A percentile compares a stretch with the other conserved stretches of the same genome.
phyloP scores from a whole-genome alignment of 2,888 invertebrate genomes.

The Drosophila lutescens region DNA sequence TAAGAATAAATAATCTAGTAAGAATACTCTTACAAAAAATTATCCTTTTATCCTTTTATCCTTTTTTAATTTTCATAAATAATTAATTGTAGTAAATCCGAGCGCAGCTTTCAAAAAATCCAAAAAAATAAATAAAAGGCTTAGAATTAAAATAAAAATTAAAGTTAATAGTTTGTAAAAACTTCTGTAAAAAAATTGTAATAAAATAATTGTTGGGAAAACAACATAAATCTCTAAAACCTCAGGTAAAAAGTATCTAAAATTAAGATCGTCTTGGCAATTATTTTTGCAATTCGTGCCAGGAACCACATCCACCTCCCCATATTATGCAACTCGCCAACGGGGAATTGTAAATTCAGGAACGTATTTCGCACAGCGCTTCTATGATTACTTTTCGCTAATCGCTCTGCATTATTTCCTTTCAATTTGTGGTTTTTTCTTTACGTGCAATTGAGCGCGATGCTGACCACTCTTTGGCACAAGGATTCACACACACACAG shows the following conservation, averaged over 20 bases:
- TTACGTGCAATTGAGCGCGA: conserved; percentile 66
- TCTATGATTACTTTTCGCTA: conserved; percentile 78
- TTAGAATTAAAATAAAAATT: too few relatives aligned
- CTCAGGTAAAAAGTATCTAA: neutral
- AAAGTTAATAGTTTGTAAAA: too few relatives aligned
- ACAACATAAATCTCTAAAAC: neutral
- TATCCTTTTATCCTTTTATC: too few relatives aligned
- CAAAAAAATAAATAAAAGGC: too few relatives aligned
- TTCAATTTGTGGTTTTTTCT: conserved; percentile 75
- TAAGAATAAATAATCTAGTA: too few relatives aligned
- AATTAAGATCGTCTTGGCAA: neutral
- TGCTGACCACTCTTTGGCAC: conserved; percentile 53
- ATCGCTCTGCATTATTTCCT: conserved; percentile 76
- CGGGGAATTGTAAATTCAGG: conserved; percentile 58
- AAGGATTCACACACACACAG: conserved; percentile 24
- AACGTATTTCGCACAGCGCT: conserved; percentile 51
- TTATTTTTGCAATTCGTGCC: neutral
- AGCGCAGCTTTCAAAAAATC: too few relatives aligned
- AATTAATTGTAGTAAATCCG: too few relatives aligned
- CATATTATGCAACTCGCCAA: neutral
- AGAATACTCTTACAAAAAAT: too few relatives aligned
- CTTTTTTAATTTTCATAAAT: too few relatives aligned
- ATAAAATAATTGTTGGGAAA: too few relatives aligned
- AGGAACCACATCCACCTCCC: neutral
- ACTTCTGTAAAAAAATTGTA: too few relatives aligned